Evolutionary conservation across 2,113 vertebrate species (phyloP), one percentile per base, ranked within the genome.

Genomic region (Prolemur simus): DNA sequence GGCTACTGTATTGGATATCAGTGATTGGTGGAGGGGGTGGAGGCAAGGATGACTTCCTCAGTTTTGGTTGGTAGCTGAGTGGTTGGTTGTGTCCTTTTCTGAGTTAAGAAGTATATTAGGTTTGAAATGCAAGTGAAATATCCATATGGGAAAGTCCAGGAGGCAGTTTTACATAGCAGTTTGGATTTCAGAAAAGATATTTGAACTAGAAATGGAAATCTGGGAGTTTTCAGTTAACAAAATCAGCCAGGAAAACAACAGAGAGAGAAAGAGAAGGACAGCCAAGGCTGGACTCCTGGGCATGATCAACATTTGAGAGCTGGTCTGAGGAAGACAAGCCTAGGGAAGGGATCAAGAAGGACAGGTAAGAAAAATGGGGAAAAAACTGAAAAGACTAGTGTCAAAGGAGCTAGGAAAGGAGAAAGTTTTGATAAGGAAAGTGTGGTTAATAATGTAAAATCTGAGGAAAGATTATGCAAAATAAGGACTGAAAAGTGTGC

Each of bases 171-270:
- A 74, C 29, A 68, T 6, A 25, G 18, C 54, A 32, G 23, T 84
- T 47, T 95, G 64, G 27, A 84, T 39, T 93, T 93, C 49, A 84
- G 64, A 68, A 89, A 87, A 93, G 54, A 90, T n/a, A 74, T 56
- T 13, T 54, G 29, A 94, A 60, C 15, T 47, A 12, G 34, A 73
- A 47, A 60, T 6, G 83, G 77, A 91, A 71, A 78, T n/a, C 17
- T 66, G 17, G n/a, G 56, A 73, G 42, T 25, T 42, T 4, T 34
- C 32, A 74, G 56, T 81, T 71, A 88, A 84, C 20, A 63, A 63
- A 45, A 76, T n/a, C 47, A 85, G 13, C 3, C 8, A 60, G 27
- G 45, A 76, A 94, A 92, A 76, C 6, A 3, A 71, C 1, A 76
- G 10, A 81, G 20, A 60, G 23, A 86, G 45, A 85, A 23, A 77